A percentile compares a stretch with the other conserved stretches of the same genome.
Conservation (phyloP, 1,140 invertebrate species). For the Habropoda laboriosa region DNA sequence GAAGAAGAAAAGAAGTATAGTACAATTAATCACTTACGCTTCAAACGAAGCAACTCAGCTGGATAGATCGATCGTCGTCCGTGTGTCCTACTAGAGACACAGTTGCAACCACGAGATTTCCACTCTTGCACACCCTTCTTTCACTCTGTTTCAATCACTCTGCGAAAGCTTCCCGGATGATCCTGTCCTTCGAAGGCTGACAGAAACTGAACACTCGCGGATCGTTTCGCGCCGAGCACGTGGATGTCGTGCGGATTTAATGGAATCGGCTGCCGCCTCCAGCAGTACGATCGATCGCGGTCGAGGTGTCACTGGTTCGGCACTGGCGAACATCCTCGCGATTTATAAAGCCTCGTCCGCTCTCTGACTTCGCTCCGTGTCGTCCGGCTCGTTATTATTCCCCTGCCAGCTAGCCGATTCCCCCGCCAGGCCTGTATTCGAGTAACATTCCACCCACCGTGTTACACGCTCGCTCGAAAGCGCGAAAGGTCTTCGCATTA, state of each 20-base stretch:
- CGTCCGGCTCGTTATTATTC: slow-evolving; percentile 65
- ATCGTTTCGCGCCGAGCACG: neutral
- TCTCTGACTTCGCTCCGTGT: slow-evolving; percentile 64
- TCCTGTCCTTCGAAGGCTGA: too few relatives aligned
- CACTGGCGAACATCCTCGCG: slow-evolving; percentile 75
- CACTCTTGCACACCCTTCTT: neutral
- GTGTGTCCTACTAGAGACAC: too few relatives aligned
- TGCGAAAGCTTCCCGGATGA: too few relatives aligned
- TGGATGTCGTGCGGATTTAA: neutral
- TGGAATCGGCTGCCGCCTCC: neutral
- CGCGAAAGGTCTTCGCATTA: neutral
- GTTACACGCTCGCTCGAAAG: slow-evolving; percentile 1
- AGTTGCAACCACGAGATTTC: neutral
- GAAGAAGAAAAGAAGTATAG: too few relatives aligned
- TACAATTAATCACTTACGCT: slow-evolving; percentile 6
- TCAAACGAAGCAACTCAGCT: neutral
- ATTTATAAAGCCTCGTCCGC: slow-evolving; percentile 77
- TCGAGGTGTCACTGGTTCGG: slow-evolving; percentile 75
- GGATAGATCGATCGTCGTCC: neutral
- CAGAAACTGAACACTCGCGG: neutral
- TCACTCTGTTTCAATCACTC: neutral
- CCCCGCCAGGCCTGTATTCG: slow-evolving; percentile 44
- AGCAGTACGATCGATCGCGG: slow-evolving; percentile 54
- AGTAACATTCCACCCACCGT: slow-evolving; percentile 44
- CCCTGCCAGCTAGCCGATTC: slow-evolving; percentile 60